Conservation (phyloP, 2,888 invertebrate species). For the Bursaphelenchus okinawaensis region DNA sequence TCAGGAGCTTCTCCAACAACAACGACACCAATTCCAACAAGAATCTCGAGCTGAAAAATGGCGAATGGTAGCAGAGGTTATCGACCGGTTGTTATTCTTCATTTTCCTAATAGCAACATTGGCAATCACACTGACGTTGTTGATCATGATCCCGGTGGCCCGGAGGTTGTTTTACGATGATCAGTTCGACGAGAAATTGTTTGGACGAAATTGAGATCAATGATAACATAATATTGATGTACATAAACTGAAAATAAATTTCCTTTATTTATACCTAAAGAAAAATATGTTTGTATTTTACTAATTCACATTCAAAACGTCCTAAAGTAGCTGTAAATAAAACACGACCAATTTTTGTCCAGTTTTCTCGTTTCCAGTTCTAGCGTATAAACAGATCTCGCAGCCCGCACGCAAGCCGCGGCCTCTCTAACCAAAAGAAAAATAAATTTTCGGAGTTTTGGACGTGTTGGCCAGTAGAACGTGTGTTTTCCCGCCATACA, state of each 20-base stretch:
- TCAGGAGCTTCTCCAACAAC: conserved; percentile 9
- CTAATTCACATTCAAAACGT: no score
- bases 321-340: no score
- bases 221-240: no score
- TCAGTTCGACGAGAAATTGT: conserved; percentile 8
- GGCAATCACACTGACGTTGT: background rate
- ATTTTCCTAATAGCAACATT: conserved; percentile 60
- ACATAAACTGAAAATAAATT: no score
- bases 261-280: no score
- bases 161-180: background rate
- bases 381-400: background rate
- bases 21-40: background rate
- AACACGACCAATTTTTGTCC: background rate
- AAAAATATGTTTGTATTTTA: no score
- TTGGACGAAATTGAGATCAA: background rate
- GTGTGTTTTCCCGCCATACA: background rate
- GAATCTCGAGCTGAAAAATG: conserved; percentile 61
- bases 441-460: background rate
- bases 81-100: conserved; percentile 64
- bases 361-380: background rate
- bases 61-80: conserved; percentile 63
- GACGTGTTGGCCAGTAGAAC: background rate
- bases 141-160: background rate
- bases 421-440: background rate
- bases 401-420: background rate